Conservation (phyloP, 2,113 vertebrate genomes). For the Apodemus sylvaticus region DNA sequence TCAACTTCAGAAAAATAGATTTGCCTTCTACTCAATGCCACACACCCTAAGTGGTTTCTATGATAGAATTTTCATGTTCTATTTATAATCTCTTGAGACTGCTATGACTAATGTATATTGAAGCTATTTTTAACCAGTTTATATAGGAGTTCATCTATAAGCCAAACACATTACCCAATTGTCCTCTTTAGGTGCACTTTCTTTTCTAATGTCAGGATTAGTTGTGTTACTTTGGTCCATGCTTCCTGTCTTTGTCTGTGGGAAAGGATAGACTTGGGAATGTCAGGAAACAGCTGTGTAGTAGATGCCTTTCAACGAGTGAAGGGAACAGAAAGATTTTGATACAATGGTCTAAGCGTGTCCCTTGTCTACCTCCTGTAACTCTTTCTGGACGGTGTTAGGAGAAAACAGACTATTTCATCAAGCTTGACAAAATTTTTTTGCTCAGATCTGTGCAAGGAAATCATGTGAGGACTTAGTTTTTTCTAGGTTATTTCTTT, state of each 20-base stretch:
- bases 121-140: background rate
- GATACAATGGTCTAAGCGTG: background rate
- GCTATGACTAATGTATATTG: background rate
- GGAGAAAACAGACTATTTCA: background rate
- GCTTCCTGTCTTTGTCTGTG: background rate
- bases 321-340: background rate
- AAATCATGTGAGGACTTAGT: background rate
- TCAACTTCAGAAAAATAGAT: background rate
- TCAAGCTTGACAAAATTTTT: background rate
- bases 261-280: background rate
- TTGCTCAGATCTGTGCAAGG: background rate
- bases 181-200: background rate
- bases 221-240: background rate
- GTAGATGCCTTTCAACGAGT: background rate
- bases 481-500: background rate
- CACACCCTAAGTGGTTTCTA: background rate
- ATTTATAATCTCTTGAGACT: background rate
- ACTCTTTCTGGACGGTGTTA: background rate
- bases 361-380: background rate
- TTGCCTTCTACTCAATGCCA: background rate
- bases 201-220: background rate
- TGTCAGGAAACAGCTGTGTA: background rate
- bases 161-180: background rate
- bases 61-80: slow-evolving; percentile 3
- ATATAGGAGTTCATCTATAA: background rate